Percentiles rank a stretch among this genome's conserved stretches.
Evolutionary conservation across 1,140 invertebrate genomes (phyloP).

Genomic region (Philotrypesis tridentata): DNA sequence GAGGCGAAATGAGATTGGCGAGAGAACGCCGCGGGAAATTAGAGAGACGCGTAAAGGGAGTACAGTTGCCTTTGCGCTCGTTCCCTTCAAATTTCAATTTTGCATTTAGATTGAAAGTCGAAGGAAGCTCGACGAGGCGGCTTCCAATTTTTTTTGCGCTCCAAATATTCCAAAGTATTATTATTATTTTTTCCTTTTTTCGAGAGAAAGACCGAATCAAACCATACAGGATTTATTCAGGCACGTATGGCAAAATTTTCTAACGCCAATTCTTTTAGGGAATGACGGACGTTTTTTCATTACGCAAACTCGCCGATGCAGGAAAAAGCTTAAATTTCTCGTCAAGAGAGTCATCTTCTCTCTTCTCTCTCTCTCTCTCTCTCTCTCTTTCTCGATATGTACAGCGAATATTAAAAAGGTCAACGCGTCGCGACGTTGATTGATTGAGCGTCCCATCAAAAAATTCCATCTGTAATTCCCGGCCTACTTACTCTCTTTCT

Average conservation of each 20-base stretch:
- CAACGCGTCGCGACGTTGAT: background rate
- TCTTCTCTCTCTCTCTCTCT: too few species aligned
- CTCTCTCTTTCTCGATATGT: too few species aligned
- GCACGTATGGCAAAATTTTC: background rate
- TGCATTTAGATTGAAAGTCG: constrained; percentile 34
- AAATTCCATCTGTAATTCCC: background rate
- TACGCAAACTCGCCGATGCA: background rate
- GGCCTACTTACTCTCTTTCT: background rate
- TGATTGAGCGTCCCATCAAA: background rate
- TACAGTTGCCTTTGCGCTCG: background rate
- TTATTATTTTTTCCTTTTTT: too few species aligned
- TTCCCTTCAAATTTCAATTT: constrained; percentile 16
- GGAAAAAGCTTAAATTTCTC: background rate
- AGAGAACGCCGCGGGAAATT: constrained; percentile 10
- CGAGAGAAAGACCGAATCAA: too few species aligned
- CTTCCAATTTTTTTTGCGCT: background rate
- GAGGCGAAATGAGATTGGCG: background rate
- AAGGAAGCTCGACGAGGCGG: too few species aligned
- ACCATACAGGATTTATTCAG: too few species aligned
- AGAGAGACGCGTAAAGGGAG: background rate
- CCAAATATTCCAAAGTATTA: constrained; percentile 8
- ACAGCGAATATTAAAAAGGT: background rate
- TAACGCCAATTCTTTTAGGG: background rate
- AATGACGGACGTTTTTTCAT: background rate
- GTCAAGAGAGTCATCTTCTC: too few species aligned